Evolutionary conservation across 1,140 invertebrate genomes (phyloP), one percentile per base, ranked within the genome.

Genomic region (Neoseiulus cucumeris): DNA sequence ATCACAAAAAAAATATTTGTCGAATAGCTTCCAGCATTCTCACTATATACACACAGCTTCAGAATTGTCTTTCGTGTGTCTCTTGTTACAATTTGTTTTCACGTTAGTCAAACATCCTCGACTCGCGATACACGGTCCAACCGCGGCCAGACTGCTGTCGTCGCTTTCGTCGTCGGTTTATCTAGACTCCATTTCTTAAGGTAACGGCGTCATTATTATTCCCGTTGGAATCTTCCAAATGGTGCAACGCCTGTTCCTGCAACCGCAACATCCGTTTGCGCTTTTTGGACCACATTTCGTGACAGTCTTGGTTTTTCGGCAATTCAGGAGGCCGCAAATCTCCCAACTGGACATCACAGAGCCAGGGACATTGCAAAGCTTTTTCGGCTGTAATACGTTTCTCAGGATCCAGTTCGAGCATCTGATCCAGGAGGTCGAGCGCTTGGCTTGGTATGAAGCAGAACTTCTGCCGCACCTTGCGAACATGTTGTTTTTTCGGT

Each of bases 211-310:
- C 33, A 39, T 39, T 39, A 39, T 39, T 39, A 39, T 39, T 39
- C 33, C 33, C 33, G 33, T 39, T 39, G 33, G 33, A 39, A 39
- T 39, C 33, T 9, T 39, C 33, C 4, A 39, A 9, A 9, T 39
- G 33, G 33, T 39, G 33, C 18, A 45, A 18, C 12, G 79, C 78
- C 67, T 84, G 84, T 72, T 86, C 83, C 71, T 88, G 85, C 72
- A 89, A 86, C 39, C 84, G 77, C 70, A 87, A 79, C 73, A 89
- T 87, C 17, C 84, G 78, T 71, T 87, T 81, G 42, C 87, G 81
- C 74, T 89, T 89, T 76, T 98, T 99, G 70, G 89, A 92, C 94
- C 94, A 98, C 71, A 99, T 80, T 77, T 99, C 95, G 78, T 98
- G 95, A 76, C 95, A 98, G 78, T 98, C 95, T 80, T 98, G 94